Conservation (phyloP, 2,797 vertebrate genomes). For the Sternotherus odoratus region DNA sequence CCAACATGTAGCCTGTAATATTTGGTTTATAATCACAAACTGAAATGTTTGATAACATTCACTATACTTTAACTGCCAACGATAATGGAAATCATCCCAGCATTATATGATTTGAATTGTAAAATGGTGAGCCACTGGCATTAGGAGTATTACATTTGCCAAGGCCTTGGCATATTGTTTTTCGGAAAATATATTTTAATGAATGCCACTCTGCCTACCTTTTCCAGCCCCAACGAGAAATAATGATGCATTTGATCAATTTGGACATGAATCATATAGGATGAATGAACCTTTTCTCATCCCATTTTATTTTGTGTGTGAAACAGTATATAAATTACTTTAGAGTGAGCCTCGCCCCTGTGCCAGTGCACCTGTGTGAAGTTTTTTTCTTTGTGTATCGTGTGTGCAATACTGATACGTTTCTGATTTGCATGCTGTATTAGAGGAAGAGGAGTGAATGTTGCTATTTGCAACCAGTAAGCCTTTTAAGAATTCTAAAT, state of each 20-base stretch:
- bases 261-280: neutral
- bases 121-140: neutral
- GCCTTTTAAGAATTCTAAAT: neutral
- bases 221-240: neutral
- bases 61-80: slow-evolving; percentile 11
- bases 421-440: neutral
- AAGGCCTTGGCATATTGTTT: neutral
- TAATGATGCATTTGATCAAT: rapidly evolving
- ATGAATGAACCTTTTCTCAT: neutral
- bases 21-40: slow-evolving; percentile 37
- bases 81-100: neutral
- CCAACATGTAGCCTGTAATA: slow-evolving; percentile 20
- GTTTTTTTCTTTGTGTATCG: neutral
- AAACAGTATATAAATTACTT: neutral
- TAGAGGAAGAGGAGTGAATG: neutral
- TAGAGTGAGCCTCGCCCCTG: neutral
- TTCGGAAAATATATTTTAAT: slow-evolving; percentile 5
- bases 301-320: rapidly evolving
- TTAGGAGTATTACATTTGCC: slow-evolving; percentile 22
- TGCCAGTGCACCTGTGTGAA: rapidly evolving
- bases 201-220: neutral
- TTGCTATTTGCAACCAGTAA: neutral
- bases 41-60: slow-evolving; percentile 38
- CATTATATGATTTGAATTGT: slow-evolving; percentile 29
- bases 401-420: rapidly evolving